phyloP scores from a whole-genome alignment of 2,113 vertebrate genomes.

The Brachionichthys hirsutus region DNA sequence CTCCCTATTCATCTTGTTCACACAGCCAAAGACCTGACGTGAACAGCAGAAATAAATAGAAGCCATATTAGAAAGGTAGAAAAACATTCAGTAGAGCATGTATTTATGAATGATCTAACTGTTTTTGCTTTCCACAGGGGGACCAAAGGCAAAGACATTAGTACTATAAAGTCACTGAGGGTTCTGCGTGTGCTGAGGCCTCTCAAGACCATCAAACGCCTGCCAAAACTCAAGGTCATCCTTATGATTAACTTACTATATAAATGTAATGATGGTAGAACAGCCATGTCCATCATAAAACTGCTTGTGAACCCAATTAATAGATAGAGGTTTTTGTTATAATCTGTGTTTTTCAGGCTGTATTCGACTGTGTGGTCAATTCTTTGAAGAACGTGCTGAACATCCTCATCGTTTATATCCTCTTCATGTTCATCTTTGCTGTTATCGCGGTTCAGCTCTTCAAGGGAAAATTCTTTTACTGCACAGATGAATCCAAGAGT shows the following conservation, averaged over 20 bases:
- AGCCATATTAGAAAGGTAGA: no score
- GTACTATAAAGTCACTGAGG: slow-evolving; percentile 94
- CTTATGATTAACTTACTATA: no score
- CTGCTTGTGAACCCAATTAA: background rate
- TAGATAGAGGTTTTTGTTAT: no score
- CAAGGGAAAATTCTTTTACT: slow-evolving; percentile 97
- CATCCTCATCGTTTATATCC: slow-evolving; percentile 95
- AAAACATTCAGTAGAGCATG: no score
- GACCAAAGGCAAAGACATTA: slow-evolving; percentile 97
- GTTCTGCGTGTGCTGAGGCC: slow-evolving; percentile 91
- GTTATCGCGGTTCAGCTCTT: slow-evolving; percentile 98
- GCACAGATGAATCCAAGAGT: slow-evolving; percentile 94
- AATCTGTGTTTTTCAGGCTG: slow-evolving; percentile 79
- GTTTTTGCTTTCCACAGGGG: slow-evolving; percentile 80
- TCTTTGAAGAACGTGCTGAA: slow-evolving; percentile 97
- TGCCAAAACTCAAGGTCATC: slow-evolving; percentile 91
- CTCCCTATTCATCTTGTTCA: no score
- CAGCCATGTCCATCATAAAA: no score
- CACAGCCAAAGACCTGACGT: no score
- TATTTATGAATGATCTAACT: slow-evolving; percentile 15
- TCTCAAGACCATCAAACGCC: slow-evolving; percentile 94
- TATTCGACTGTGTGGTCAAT: slow-evolving; percentile 98
- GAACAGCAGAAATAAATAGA: no score
- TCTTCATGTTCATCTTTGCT: slow-evolving; percentile 99
- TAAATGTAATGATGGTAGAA: no score